These are phyloP conservation scores for Amorpha juglandis DNA, from an alignment of 2,888 invertebrate genomes.

Conservation along the genomic window DNA sequence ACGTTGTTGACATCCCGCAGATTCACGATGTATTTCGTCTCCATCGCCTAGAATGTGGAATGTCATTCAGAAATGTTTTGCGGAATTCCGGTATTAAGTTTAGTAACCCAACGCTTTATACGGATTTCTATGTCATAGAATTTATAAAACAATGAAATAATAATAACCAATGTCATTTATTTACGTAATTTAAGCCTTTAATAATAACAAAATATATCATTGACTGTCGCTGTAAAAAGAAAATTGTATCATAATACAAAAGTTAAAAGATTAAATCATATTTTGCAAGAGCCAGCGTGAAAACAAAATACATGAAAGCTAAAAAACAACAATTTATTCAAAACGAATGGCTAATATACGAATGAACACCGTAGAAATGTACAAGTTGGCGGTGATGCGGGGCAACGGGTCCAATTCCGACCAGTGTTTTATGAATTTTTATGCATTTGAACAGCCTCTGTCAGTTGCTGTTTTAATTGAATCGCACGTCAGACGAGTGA, in stretches of 20 bases:
- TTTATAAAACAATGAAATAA: no score
- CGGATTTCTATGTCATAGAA: neutral
- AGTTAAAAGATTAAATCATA: neutral
- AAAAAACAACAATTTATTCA: neutral
- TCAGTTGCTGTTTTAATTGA: slow-evolving; percentile 73
- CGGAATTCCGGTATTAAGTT: slow-evolving; percentile 7
- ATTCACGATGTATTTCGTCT: slow-evolving; percentile 17
- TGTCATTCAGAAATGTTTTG: slow-evolving; percentile 4
- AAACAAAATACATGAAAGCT: neutral
- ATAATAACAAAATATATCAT: no score
- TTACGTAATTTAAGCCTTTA: no score
- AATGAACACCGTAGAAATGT: neutral
- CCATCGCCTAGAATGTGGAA: slow-evolving; percentile 19
- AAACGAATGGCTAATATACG: neutral
- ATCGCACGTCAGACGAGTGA: slow-evolving; percentile 67
- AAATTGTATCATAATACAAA: no score
- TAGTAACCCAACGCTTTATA: neutral
- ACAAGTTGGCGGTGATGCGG: slow-evolving; percentile 5
- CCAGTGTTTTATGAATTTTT: slow-evolving; percentile 38
- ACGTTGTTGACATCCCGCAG: slow-evolving; percentile 22
- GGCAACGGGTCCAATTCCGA: neutral
- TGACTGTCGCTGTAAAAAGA: no score
- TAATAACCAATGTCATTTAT: no score
- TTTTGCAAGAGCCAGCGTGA: neutral
- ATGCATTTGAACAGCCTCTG: slow-evolving; percentile 48